These are phyloP conservation scores for Balearica regulorum DNA, from an alignment of 2,797 vertebrate species.

Conservation along the genomic window DNA sequence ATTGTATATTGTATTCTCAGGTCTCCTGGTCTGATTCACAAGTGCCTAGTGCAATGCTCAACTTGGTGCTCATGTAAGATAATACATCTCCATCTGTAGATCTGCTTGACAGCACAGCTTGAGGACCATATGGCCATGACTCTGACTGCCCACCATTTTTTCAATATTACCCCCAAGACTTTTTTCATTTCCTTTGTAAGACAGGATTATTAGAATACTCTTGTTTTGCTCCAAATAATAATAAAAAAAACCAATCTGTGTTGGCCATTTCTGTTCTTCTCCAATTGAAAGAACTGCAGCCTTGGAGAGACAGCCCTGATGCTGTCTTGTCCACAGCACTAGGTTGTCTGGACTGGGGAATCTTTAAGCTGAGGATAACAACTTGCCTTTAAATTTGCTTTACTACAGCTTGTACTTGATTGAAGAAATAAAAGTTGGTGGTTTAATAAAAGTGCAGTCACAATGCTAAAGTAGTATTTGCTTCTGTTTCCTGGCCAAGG, in stretches of 20 bases:
- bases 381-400: neutral
- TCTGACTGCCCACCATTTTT: slow-evolving; percentile 63
- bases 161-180: slow-evolving; percentile 63
- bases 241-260: neutral
- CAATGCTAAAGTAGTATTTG: neutral
- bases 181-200: slow-evolving; percentile 48
- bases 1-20: slow-evolving; percentile 3
- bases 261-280: neutral
- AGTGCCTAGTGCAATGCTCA: slow-evolving; percentile 48
- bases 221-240: slow-evolving; percentile 28
- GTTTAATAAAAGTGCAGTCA: neutral
- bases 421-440: neutral
- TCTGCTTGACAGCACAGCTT: slow-evolving; percentile 67
- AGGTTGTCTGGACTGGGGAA: neutral
- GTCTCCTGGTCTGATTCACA: slow-evolving; percentile 49
- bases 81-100: slow-evolving; percentile 67
- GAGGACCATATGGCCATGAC: slow-evolving; percentile 68
- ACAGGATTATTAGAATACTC: slow-evolving; percentile 41
- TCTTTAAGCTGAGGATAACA: neutral
- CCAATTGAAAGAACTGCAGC: neutral
- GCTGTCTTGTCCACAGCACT: neutral
- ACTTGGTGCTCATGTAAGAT: slow-evolving; percentile 47
- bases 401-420: neutral
- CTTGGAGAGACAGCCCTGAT: neutral
- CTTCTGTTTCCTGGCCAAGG: neutral